phyloP scores from a whole-genome alignment of 2,797 vertebrate genomes.

The Jordanella pulchra region DNA sequence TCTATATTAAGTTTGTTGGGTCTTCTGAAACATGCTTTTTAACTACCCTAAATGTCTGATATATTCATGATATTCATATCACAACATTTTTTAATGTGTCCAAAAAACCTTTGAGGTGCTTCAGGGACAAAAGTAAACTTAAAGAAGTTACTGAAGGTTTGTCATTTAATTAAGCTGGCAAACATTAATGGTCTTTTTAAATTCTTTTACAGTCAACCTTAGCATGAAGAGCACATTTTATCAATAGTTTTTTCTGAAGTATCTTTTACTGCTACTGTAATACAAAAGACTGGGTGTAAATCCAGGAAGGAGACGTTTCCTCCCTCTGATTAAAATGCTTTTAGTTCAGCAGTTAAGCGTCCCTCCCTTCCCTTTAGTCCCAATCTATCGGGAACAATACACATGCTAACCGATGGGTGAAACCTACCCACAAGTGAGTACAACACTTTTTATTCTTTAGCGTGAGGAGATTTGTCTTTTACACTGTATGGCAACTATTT shows the following conservation, averaged over 20 bases:
- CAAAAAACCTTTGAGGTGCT: not conserved
- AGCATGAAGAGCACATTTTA: not conserved
- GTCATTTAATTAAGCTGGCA: not conserved
- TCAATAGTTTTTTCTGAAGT: not conserved
- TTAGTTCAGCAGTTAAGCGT: not conserved
- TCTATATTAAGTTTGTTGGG: no score
- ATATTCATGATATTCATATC: no score
- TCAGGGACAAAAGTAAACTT: not conserved
- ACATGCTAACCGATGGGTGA: slow-evolving; percentile 20
- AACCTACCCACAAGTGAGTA: slow-evolving; percentile 52
- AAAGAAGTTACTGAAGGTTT: not conserved
- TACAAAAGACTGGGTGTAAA: slow-evolving; percentile 2
- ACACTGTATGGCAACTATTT: no score
- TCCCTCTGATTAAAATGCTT: slow-evolving; percentile 41
- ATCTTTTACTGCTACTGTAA: slow-evolving; percentile 33
- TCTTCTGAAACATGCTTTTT: no score
- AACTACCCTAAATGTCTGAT: no score
- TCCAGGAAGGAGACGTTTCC: slow-evolving; percentile 55
- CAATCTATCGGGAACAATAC: not conserved
- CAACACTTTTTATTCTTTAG: not conserved
- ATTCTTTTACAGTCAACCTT: not conserved
- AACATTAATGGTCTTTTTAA: not conserved
- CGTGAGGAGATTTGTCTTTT: no score
- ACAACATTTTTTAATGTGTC: no score
- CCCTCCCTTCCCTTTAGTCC: slow-evolving; percentile 48